Evolutionary conservation across 2,888 invertebrate species (phyloP), one percentile per base, ranked within the genome.

Genomic region (Athalia cordata): DNA sequence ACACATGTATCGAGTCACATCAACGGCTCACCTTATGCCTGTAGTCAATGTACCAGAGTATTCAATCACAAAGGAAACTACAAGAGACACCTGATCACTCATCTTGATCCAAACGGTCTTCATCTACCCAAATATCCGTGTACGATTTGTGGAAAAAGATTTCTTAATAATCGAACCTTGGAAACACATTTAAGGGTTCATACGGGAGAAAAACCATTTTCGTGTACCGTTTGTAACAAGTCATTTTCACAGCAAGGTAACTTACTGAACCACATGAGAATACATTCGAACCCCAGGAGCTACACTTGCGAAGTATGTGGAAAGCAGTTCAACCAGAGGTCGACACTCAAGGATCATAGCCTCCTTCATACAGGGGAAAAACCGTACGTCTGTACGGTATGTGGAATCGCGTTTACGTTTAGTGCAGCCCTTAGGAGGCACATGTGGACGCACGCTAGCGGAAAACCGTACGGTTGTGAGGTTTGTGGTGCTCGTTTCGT

Each of bases 181-280:
- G 91, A 92, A 2, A 93, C 92, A 50, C 93, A 93, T 81, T 92
- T 92, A 91, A 87, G 93, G 0, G 93, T 93, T 86, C 93, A 93
- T 81, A 93, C 93, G 0, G 93, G 93, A 0, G 93, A 93, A 78
- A 90, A 93, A 9, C 93, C 93, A 0, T 93, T 91, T 79, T 91
- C 92, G 6, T 93, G 93, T 79, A 91, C 92, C 64, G 87, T 92
- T 6, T 93, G 93, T 79, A 87, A 91, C 0, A 92, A 92, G 80
- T 91, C 92, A 0, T 93, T 93, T 80, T 89, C 89, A 0, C 90
- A 90, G 65, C 87, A 89, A 76, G 90, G 89, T 0, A 90, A 90
- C 79, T 80, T 90, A 0, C 77, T 89, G 4, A 89, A 88, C 77
- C 90, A 90, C 67, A 78, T 82, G 29, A 86, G 85, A 70, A 88